Evolutionary conservation across 2,888 invertebrate species (phyloP).

Genomic region (Pseudococcus viburni): DNA sequence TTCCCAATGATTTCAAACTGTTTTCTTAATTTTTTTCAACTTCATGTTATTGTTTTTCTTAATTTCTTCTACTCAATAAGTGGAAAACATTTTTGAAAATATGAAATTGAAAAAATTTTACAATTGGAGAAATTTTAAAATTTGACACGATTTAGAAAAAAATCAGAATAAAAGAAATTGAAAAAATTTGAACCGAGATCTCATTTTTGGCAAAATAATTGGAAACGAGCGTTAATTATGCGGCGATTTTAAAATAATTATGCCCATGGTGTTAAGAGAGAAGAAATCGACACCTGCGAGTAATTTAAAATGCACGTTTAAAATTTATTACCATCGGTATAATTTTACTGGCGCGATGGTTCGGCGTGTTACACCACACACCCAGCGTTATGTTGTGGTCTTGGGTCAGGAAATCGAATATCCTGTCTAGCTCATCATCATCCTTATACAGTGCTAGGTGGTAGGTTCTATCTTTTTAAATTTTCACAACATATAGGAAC

Average conservation of each 20-base stretch:
- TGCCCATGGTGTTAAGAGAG: neutral
- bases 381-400: neutral
- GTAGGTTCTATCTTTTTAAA: neutral
- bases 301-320: conserved; percentile 7
- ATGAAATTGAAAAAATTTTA: no score
- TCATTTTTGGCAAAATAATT: no score
- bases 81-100: no score
- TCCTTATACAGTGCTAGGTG: neutral
- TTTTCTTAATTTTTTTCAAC: no score
- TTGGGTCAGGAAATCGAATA: conserved; percentile 21
- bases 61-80: no score
- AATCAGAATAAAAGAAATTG: no score
- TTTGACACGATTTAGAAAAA: no score
- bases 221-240: no score
- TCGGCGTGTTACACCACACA: neutral
- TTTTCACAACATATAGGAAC: neutral
- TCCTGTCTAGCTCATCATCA: neutral
- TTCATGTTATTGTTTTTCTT: no score
- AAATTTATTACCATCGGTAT: conserved; percentile 14
- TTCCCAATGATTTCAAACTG: no score
- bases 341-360: neutral
- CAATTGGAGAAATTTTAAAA: no score
- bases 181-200: no score
- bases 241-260: neutral
- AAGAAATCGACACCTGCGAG: conserved; percentile 6